phyloP scores from a whole-genome alignment of 2,113 vertebrate genomes.

The Notiomystis cincta region DNA sequence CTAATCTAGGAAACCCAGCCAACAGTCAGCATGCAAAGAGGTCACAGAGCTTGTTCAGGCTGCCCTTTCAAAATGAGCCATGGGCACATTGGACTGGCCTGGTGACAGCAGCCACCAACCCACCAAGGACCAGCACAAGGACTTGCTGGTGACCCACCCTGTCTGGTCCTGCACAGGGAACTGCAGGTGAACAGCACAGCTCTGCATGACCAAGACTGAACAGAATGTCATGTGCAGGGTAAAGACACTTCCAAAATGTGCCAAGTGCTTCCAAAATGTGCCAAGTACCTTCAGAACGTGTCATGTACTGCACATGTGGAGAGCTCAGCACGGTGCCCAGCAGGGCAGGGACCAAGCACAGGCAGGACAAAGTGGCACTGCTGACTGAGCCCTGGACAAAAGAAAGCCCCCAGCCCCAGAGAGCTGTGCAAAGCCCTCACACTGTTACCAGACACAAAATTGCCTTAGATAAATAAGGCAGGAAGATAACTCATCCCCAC shows the following conservation, averaged over 20 bases:
- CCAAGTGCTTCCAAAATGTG: fast-evolving
- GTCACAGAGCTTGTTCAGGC: not conserved
- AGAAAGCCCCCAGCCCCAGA: not conserved
- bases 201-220: fast-evolving
- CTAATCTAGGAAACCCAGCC: not conserved
- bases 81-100: not conserved
- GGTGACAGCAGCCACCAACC: not conserved
- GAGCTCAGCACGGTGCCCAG: not conserved
- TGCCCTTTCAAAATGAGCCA: not conserved
- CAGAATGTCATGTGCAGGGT: fast-evolving
- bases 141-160: not conserved
- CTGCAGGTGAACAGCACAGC: not conserved
- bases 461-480: not conserved
- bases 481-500: not conserved
- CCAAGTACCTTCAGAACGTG: fast-evolving
- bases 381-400: not conserved
- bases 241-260: not conserved
- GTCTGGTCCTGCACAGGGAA: fast-evolving
- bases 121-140: not conserved
- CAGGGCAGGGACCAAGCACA: not conserved
- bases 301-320: fast-evolving
- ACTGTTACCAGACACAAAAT: not conserved
- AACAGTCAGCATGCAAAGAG: not conserved
- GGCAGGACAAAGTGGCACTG: not conserved
- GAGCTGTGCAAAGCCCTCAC: not conserved